Conservation (phyloP, 1,140 invertebrate species). For the Hestina assimilis region DNA sequence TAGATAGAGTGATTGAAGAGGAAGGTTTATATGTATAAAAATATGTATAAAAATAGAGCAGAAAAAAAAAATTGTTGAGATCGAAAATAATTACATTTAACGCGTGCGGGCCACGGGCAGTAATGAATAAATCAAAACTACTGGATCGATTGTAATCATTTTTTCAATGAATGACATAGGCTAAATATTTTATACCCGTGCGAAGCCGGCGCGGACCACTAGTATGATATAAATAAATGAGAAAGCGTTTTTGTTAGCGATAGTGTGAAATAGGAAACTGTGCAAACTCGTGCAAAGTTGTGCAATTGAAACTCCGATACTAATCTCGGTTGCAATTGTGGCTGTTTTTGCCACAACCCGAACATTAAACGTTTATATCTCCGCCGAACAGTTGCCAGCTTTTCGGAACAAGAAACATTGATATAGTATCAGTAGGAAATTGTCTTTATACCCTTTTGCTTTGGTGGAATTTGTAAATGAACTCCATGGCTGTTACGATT, state of each 20-base stretch:
- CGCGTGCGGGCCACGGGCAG: too few relatives aligned
- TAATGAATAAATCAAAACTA: too few relatives aligned
- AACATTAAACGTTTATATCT: slow-evolving; percentile 63
- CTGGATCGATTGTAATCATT: too few relatives aligned
- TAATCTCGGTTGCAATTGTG: slow-evolving; percentile 64
- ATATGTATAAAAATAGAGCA: too few relatives aligned
- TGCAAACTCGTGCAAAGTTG: slow-evolving; percentile 69
- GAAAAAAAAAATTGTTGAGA: too few relatives aligned
- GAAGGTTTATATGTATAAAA: too few relatives aligned
- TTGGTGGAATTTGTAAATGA: not conserved
- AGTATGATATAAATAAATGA: not conserved
- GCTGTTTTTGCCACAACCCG: slow-evolving; percentile 58
- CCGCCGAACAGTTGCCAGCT: slow-evolving; percentile 44
- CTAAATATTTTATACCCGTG: too few relatives aligned
- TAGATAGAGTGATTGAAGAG: too few relatives aligned
- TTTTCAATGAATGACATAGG: too few relatives aligned
- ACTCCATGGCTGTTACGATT: not conserved
- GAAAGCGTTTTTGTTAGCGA: slow-evolving; percentile 23
- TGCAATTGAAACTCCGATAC: slow-evolving; percentile 72
- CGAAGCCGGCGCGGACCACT: too few relatives aligned
- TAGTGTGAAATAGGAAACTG: slow-evolving; percentile 66
- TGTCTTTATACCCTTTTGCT: slow-evolving; percentile 7
- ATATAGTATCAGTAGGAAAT: slow-evolving; percentile 17
- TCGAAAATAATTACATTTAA: too few relatives aligned
- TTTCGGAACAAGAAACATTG: slow-evolving; percentile 28